Conservation (phyloP, 2,797 vertebrate genomes). For the Acanthornis magna region DNA sequence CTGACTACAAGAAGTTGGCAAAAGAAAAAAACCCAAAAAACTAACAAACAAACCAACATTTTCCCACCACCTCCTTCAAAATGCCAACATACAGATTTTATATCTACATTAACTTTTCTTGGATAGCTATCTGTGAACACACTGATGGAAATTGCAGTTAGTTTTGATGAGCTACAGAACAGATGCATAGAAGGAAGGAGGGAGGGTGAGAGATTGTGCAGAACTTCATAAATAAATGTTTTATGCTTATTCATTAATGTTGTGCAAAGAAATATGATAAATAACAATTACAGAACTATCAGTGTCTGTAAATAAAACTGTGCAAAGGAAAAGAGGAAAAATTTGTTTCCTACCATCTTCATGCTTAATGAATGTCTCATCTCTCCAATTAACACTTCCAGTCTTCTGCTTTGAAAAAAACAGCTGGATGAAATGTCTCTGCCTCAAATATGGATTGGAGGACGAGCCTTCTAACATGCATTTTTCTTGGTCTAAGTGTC, state of each 20-base stretch:
- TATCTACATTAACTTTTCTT: neutral
- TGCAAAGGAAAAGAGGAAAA: neutral
- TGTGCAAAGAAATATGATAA: constrained; percentile 17
- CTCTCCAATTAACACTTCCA: neutral
- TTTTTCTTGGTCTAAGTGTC: neutral
- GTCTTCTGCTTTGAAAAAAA: neutral
- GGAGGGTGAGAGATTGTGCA: neutral
- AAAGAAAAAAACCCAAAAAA: neutral
- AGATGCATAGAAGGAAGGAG: neutral
- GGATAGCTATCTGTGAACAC: neutral
- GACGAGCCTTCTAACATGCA: neutral
- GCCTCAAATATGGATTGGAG: neutral
- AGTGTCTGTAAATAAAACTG: neutral
- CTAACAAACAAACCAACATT: neutral
- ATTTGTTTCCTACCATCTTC: neutral
- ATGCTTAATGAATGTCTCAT: neutral
- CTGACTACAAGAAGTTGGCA: neutral
- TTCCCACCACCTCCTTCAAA: neutral
- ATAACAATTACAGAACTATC: neutral
- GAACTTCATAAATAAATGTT: neutral
- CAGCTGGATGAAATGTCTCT: neutral
- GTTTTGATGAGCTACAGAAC: neutral
- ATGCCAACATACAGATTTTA: neutral
- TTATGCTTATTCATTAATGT: neutral
- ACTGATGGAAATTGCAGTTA: neutral